phyloP scores from a whole-genome alignment of 2,888 invertebrate genomes.

The Conistra vaccinii region DNA sequence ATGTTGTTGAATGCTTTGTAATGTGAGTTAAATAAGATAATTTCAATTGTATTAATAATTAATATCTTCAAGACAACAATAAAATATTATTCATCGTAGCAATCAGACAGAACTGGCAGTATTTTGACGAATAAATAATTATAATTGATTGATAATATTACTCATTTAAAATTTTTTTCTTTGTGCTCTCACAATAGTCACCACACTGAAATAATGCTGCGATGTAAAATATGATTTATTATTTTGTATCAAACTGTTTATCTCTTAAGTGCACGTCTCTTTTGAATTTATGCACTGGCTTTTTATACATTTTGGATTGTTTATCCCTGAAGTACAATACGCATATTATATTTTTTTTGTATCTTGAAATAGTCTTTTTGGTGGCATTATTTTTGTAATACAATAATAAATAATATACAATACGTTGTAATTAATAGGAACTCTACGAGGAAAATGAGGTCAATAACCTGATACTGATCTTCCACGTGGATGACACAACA shows the following conservation, averaged over 20 bases:
- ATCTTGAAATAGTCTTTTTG: slow-evolving; percentile 34
- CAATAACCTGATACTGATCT: slow-evolving; percentile 69
- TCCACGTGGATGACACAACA: slow-evolving; percentile 70
- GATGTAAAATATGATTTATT: slow-evolving; percentile 24
- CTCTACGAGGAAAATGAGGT: slow-evolving; percentile 58
- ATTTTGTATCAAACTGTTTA: slow-evolving; percentile 21
- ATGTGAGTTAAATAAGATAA: slow-evolving; percentile 41
- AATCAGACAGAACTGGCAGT: not conserved
- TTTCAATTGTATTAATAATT: slow-evolving; percentile 48
- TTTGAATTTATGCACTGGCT: slow-evolving; percentile 21
- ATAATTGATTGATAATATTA: not conserved
- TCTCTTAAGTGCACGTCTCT: slow-evolving; percentile 20
- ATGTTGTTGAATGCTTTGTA: slow-evolving; percentile 71
- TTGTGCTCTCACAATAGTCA: not conserved
- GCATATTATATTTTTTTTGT: slow-evolving; percentile 52
- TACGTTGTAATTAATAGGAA: slow-evolving; percentile 46
- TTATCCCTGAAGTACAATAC: slow-evolving; percentile 57
- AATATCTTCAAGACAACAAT: slow-evolving; percentile 64
- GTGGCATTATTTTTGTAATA: slow-evolving; percentile 57
- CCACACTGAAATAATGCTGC: slow-evolving; percentile 8
- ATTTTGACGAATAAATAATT: not conserved
- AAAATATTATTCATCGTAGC: slow-evolving; percentile 30
- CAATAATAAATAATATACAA: slow-evolving; percentile 41
- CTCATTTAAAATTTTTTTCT: not conserved
- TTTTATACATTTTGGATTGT: slow-evolving; percentile 43